Evolutionary conservation across 2,888 invertebrate genomes (phyloP).

Genomic region (Cantharis rustica): DNA sequence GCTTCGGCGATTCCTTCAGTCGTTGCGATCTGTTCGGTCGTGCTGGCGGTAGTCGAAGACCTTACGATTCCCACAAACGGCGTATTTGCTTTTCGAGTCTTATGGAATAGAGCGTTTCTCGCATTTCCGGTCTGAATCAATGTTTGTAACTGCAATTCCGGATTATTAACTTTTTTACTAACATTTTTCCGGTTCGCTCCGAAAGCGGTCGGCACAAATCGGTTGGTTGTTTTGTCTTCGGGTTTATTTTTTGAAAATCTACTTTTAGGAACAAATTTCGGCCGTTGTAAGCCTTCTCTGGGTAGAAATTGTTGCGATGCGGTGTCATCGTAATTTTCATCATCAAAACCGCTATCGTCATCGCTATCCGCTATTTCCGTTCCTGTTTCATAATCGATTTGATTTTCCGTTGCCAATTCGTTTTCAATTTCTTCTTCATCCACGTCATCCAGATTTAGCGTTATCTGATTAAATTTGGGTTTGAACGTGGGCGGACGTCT

Average conservation of each 20-base stretch:
- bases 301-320: too few species aligned
- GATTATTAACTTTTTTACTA: slow-evolving; percentile 1
- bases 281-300: background rate
- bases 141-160: background rate
- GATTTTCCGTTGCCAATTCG: background rate
- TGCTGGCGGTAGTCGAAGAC: slow-evolving; percentile 44
- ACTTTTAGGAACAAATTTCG: background rate
- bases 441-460: background rate
- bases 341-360: background rate
- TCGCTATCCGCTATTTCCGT: background rate
- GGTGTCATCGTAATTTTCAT: background rate
- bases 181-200: background rate
- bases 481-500: background rate
- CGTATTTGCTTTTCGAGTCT: slow-evolving; percentile 47
- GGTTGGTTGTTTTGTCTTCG: background rate
- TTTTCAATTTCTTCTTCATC: background rate
- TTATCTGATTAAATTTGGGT: background rate
- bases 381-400: background rate
- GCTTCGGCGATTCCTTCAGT: background rate
- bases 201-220: background rate
- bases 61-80: slow-evolving; percentile 39
- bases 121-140: background rate
- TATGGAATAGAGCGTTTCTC: slow-evolving; percentile 47
- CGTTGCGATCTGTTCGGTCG: background rate
- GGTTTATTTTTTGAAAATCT: background rate